These are phyloP conservation scores for Callipepla squamata DNA, from an alignment of 2,113 vertebrate genomes.

Conservation along the genomic window DNA sequence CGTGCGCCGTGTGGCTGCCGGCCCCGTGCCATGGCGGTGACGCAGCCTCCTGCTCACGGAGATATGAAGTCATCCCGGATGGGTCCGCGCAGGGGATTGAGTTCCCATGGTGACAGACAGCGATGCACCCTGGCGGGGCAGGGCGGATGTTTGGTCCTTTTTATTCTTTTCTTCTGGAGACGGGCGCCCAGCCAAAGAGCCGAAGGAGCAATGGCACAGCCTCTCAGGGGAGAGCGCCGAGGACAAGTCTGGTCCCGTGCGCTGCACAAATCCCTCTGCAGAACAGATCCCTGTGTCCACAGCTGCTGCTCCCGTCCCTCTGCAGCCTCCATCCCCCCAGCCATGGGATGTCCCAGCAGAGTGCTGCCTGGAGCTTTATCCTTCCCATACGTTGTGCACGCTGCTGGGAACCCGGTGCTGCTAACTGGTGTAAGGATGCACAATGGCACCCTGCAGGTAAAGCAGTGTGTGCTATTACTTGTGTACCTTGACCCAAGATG, in stretches of 20 bases:
- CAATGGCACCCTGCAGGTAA: fast-evolving
- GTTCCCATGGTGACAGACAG: constrained; percentile 73
- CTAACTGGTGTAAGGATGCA: not conserved
- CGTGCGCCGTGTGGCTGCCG: fast-evolving
- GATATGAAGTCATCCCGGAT: constrained; percentile 49
- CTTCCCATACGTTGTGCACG: too few relatives aligned
- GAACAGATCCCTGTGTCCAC: not conserved
- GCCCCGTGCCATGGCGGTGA: not conserved
- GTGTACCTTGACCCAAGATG: fast-evolving
- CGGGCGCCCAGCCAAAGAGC: constrained; percentile 57
- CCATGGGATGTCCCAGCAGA: not conserved
- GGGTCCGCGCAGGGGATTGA: not conserved
- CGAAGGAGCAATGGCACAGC: constrained; percentile 49
- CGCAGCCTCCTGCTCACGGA: not conserved
- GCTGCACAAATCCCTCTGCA: not conserved
- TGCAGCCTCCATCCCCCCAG: not conserved
- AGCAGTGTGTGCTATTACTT: not conserved
- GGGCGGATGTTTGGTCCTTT: constrained; percentile 48
- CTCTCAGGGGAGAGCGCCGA: not conserved
- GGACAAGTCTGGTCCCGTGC: constrained; percentile 52
- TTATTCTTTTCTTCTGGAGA: constrained; percentile 38
- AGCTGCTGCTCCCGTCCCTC: not conserved
- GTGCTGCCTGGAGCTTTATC: too few relatives aligned
- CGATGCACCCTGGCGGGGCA: constrained; percentile 41
- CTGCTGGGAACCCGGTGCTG: fast-evolving